Conservation (phyloP, 2,797 vertebrate genomes). For the Crotalus adamanteus region DNA sequence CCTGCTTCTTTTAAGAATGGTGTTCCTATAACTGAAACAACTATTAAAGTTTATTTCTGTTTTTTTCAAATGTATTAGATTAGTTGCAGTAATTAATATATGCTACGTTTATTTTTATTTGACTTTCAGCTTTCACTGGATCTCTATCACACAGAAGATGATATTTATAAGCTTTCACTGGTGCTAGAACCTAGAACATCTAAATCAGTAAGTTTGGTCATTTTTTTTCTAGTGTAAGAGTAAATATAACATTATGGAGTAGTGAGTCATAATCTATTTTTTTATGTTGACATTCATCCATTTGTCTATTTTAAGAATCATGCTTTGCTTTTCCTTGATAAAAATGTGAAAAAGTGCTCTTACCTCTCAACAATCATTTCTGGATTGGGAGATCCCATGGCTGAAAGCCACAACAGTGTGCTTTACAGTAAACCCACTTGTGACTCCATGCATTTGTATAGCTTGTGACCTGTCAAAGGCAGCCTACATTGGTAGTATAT, state of each 20-base stretch:
- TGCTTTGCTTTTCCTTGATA: neutral
- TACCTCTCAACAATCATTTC: neutral
- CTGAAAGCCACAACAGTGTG: neutral
- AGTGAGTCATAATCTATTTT: neutral
- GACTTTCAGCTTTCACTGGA: conserved; percentile 88
- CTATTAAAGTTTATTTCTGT: neutral
- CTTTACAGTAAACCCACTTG: neutral
- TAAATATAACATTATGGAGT: neutral
- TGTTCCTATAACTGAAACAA: neutral
- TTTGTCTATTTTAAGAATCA: neutral
- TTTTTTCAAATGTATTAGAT: neutral
- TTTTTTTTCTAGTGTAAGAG: conserved; percentile 19
- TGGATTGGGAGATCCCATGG: neutral
- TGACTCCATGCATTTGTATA: neutral
- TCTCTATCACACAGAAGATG: conserved; percentile 96
- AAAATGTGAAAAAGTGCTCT: neutral
- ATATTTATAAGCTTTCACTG: conserved; percentile 94
- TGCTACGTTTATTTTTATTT: conserved; percentile 29
- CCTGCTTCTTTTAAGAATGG: neutral
- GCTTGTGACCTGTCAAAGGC: neutral
- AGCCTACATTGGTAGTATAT: neutral
- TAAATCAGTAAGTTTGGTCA: conserved; percentile 80
- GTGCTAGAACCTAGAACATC: conserved; percentile 92
- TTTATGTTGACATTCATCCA: neutral
- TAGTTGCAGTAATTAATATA: conserved; percentile 7